Evolutionary conservation across 2,113 vertebrate species (phyloP), one percentile per base, ranked within the genome.

Genomic region (Raja brachyura): DNA sequence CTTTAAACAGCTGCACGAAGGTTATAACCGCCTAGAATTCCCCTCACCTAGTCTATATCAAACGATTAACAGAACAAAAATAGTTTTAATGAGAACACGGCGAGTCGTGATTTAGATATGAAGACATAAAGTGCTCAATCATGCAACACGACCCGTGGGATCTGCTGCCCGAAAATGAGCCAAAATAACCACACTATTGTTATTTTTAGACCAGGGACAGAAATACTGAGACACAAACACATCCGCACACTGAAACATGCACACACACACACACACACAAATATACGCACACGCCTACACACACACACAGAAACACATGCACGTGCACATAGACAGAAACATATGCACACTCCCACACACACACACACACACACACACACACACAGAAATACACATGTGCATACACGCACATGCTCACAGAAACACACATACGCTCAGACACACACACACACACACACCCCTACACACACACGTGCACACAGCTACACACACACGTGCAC

Each of bases 51-150:
- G 28, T 31, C 3, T 31, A 6, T 66, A 88, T 63, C 83, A 88
- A 88, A 88, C 63, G 83, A n/a, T 88, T 63, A 88, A 88, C 14
- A 6, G n/a, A 88, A 88, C 83, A 88, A 63, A 88, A 88, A 66
- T 88, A 88, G 59, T 88, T 88, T 86, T 63, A 88, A 88, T 88
- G 83, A 88, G 83, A 88, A 88, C 83, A 88, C 83, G 63, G 83
- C 63, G 83, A 88, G 83, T 88, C 28, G 61, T 88, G n/a, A 16
- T 63, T 88, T 66, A 25, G 83, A 31, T 28, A 88, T 63, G 83
- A 88, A 88, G 59, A 88, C 83, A 88, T 88, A 31, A 88, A 63
- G 83, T 88, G 59, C 83, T 28, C 59, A 33, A n/a, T 63, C 83
- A 66, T 61, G 28, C 59, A 18, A 28, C 25, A 63, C 63, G 59